These are phyloP conservation scores for Theodoxus fluviatilis DNA, from an alignment of 2,888 invertebrate genomes.

Conservation along the genomic window DNA sequence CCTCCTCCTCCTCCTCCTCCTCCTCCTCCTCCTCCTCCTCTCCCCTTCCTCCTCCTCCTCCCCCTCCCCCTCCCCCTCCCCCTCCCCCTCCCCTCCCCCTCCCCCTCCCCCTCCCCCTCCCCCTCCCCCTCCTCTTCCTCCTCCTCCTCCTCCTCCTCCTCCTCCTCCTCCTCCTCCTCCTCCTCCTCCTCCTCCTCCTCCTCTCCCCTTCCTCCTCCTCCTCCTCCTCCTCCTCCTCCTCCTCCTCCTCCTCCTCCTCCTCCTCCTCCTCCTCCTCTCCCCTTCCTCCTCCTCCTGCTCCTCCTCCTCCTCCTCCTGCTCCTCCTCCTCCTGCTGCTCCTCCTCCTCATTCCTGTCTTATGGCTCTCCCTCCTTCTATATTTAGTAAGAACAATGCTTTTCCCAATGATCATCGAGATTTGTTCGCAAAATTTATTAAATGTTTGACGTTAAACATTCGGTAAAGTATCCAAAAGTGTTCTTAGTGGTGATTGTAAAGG, in stretches of 20 bases:
- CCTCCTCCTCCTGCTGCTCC: neutral
- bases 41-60: neutral
- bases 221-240: conserved; percentile 70
- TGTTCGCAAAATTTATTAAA: no score
- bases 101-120: conserved; percentile 24
- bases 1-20: conserved; percentile 19
- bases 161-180: conserved; percentile 26
- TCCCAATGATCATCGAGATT: no score
- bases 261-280: neutral
- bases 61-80: conserved; percentile 15
- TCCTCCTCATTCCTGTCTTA: no score
- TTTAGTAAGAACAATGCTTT: no score
- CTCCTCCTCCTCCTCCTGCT: neutral
- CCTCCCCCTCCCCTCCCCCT: conserved; percentile 13
- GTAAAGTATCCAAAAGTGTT: no score
- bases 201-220: conserved; percentile 89
- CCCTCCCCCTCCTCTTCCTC: conserved; percentile 23
- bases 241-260: conserved; percentile 23
- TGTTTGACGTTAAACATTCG: no score
- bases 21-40: conserved; percentile 6
- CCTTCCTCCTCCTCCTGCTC: neutral
- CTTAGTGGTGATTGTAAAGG: no score
- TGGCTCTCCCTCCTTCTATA: no score
- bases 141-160: conserved; percentile 25
- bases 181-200: conserved; percentile 64